Conservation (phyloP, 2,797 vertebrate genomes). For the Sebastes steindachneri region DNA sequence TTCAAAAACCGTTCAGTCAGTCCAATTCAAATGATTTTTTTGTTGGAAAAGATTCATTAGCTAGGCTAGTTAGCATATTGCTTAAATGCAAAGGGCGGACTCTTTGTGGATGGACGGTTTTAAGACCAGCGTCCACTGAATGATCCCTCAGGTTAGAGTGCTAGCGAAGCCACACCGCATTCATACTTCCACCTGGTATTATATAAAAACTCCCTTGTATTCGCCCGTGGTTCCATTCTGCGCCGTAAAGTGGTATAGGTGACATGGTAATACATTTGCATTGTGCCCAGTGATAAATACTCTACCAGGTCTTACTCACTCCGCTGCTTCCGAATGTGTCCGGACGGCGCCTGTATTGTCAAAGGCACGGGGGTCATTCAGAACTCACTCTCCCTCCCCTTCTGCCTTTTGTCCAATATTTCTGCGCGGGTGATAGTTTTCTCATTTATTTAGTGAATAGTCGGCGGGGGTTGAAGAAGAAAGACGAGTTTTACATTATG, state of each 20-base stretch:
- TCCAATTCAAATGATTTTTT: constrained; percentile 45
- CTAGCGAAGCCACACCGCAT: constrained; percentile 39
- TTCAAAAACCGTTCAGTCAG: not conserved
- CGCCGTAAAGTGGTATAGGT: constrained; percentile 82
- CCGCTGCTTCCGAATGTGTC: constrained; percentile 81
- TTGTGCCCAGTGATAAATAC: constrained; percentile 88
- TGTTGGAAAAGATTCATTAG: constrained; percentile 40
- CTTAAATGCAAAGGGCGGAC: constrained; percentile 46
- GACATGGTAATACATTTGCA: constrained; percentile 87
- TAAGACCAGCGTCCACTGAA: constrained; percentile 60
- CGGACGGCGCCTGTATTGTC: constrained; percentile 79
- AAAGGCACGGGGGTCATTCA: constrained; percentile 81
- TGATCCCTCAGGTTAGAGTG: constrained; percentile 57
- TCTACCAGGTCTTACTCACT: constrained; percentile 84
- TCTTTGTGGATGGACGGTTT: constrained; percentile 48
- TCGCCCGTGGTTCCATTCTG: constrained; percentile 72
- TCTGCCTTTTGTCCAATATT: constrained; percentile 83
- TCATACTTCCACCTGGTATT: constrained; percentile 70
- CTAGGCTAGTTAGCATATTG: constrained; percentile 53
- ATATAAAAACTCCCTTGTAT: constrained; percentile 71
- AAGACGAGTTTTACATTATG: constrained; percentile 86
- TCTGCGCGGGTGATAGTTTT: constrained; percentile 84
- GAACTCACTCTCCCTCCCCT: constrained; percentile 76
- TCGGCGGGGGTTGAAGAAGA: constrained; percentile 63
- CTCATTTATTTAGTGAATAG: constrained; percentile 90